A percentile compares a stretch with the other conserved stretches of the same genome.
Evolutionary conservation across 2,113 vertebrate genomes (phyloP).

Genomic region (Muntiacus reevesi): DNA sequence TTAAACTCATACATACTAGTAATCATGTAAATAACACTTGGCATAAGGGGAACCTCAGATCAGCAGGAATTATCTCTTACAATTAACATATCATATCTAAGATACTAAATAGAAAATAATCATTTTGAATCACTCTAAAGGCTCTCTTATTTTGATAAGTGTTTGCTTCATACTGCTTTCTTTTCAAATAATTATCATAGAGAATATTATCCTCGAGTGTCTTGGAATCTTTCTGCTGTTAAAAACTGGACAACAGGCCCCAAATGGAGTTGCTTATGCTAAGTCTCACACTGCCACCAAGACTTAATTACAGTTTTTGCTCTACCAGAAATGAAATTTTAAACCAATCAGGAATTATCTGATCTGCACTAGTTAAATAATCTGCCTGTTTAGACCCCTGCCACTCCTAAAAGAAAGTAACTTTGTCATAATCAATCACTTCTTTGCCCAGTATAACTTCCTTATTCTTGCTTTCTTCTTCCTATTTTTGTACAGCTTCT

Average conservation of each 20-base stretch:
- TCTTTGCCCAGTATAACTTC: neutral
- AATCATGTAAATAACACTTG: neutral
- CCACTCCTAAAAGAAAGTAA: neutral
- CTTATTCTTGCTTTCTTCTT: neutral
- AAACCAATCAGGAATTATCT: neutral
- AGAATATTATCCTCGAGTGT: neutral
- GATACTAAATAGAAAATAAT: neutral
- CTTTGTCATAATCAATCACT: neutral
- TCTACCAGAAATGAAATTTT: neutral
- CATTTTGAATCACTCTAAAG: neutral
- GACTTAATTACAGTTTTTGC: neutral
- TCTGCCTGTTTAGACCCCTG: neutral
- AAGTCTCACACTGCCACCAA: neutral
- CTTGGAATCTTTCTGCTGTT: neutral
- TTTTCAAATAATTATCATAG: neutral
- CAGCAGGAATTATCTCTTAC: neutral
- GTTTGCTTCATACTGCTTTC: neutral
- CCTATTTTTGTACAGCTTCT: neutral
- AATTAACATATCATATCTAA: neutral
- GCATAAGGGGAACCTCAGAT: neutral
- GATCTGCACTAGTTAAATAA: neutral
- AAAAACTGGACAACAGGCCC: neutral
- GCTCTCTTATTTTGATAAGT: neutral
- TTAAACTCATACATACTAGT: neutral
- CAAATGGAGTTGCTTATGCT: neutral